phyloP scores from a whole-genome alignment of 2,797 vertebrate genomes.

The Novumbra hubbsi region DNA sequence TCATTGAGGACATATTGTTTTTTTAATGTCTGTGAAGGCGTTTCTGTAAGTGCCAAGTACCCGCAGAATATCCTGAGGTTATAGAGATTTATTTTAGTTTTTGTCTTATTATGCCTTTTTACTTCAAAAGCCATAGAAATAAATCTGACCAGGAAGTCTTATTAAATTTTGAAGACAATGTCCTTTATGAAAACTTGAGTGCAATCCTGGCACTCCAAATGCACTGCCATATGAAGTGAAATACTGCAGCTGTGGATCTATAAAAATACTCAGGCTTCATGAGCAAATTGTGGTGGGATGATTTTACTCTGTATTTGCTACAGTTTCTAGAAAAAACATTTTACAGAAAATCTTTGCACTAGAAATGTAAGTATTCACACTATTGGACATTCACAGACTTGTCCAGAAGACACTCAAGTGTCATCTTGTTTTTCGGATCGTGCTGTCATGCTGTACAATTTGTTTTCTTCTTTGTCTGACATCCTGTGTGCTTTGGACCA shows the following conservation, averaged over 20 bases:
- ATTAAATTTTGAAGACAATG: slow-evolving; percentile 86
- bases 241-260: slow-evolving; percentile 86
- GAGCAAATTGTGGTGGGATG: slow-evolving; percentile 52
- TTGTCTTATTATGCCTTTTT: slow-evolving; percentile 94
- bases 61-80: slow-evolving; percentile 82
- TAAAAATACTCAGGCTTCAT: slow-evolving; percentile 76
- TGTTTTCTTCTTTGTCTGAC: no score
- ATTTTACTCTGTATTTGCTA: not conserved
- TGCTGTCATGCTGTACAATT: no score
- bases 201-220: slow-evolving; percentile 83
- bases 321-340: not conserved
- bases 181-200: slow-evolving; percentile 85
- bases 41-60: slow-evolving; percentile 50
- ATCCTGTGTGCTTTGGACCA: no score
- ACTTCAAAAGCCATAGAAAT: slow-evolving; percentile 89
- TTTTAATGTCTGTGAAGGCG: slow-evolving; percentile 65
- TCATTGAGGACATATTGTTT: slow-evolving; percentile 60
- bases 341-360: not conserved
- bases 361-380: no score
- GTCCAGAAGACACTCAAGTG: slow-evolving; percentile 51
- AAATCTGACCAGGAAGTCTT: slow-evolving; percentile 86
- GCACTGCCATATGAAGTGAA: slow-evolving; percentile 80
- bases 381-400: no score
- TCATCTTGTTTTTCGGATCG: slow-evolving; percentile 33
- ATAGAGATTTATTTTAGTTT: slow-evolving; percentile 77